A percentile compares a stretch with the other conserved stretches of the same genome.
These are phyloP conservation scores for Aldrovandia affinis DNA, from an alignment of 2,797 vertebrate genomes.

Conservation along the genomic window DNA sequence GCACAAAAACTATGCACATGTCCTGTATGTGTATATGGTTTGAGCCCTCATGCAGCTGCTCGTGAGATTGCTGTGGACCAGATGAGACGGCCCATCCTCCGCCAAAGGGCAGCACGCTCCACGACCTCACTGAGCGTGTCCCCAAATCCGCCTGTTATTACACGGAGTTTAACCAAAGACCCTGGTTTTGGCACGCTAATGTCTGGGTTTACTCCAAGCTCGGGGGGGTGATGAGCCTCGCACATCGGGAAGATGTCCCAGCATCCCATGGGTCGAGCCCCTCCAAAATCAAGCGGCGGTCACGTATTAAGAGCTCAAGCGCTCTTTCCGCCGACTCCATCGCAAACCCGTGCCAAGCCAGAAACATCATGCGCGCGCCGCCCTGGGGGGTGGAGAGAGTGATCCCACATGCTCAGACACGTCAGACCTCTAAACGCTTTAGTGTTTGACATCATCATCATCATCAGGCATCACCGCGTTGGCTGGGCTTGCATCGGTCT, in stretches of 20 bases:
- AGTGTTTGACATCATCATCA: neutral
- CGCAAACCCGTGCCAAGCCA: slow-evolving; percentile 7
- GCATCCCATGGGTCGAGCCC: neutral
- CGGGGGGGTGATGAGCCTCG: no score
- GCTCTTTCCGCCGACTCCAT: neutral
- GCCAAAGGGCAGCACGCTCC: neutral
- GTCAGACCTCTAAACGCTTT: neutral
- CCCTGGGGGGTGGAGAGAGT: neutral
- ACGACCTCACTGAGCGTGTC: neutral
- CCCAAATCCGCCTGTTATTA: neutral
- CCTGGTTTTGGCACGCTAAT: neutral
- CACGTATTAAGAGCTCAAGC: slow-evolving; percentile 20
- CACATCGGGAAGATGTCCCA: neutral
- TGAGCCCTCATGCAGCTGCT: neutral
- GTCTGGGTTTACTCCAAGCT: neutral
- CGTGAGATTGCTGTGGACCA: neutral
- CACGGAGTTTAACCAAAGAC: neutral
- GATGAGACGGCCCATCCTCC: no score
- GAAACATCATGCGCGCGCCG: slow-evolving; percentile 10
- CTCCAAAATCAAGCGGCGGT: no score
- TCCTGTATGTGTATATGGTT: no score
- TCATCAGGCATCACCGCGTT: neutral
- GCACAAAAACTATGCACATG: no score
- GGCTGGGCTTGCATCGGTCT: neutral
- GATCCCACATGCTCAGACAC: neutral